phyloP scores from a whole-genome alignment of 2,113 vertebrate genomes.

The Brachypodius melanocephalos region DNA sequence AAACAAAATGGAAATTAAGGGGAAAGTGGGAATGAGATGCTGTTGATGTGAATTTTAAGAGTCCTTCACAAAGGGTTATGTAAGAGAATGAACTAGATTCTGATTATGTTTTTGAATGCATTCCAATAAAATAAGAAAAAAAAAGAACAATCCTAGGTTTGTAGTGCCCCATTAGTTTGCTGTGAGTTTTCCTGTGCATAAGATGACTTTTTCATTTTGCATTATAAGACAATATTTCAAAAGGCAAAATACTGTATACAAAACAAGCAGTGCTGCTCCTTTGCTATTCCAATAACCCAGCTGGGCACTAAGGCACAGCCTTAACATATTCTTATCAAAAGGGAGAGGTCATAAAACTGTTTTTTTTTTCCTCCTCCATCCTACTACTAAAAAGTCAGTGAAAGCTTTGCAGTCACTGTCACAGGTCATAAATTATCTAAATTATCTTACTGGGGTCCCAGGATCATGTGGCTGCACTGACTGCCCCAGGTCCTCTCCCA shows the following conservation, averaged over 20 bases:
- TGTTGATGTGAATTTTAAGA: constrained; percentile 11
- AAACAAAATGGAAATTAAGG: constrained; percentile 34
- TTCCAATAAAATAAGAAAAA: not conserved
- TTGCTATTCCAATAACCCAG: not conserved
- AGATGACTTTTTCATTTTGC: not conserved
- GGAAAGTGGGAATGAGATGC: not conserved
- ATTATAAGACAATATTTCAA: not conserved
- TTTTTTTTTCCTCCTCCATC: not conserved
- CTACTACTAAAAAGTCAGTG: not conserved
- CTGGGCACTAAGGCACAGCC: not conserved
- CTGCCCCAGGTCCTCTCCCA: not conserved
- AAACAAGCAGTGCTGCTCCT: not conserved
- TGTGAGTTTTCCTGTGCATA: not conserved
- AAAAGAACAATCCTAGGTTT: not conserved
- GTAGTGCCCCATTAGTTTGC: not conserved
- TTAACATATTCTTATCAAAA: not conserved
- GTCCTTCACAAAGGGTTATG: not conserved
- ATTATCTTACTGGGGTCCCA: not conserved
- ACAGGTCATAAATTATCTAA: not conserved
- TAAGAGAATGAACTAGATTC: constrained; percentile 16
- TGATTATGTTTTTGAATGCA: not conserved
- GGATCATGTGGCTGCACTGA: not conserved
- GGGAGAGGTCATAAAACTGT: not conserved
- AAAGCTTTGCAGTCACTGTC: not conserved
- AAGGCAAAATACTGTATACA: not conserved